Conservation (phyloP, 2,888 invertebrate species). For the Philereme transversata region DNA sequence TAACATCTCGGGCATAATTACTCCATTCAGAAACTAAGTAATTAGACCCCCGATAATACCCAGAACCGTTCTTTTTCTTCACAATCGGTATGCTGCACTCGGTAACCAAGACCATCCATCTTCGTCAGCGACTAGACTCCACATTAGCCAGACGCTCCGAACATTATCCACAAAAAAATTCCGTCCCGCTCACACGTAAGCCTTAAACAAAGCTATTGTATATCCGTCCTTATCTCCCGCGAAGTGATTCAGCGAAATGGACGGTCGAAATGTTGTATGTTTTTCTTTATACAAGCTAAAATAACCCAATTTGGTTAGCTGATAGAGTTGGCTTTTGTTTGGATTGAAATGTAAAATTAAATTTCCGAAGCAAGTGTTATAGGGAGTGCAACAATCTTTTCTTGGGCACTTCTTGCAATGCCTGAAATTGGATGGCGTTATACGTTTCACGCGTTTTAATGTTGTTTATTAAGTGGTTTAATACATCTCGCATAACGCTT, state of each 20-base stretch:
- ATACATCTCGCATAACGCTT: slow-evolving; percentile 51
- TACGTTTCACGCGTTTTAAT: slow-evolving; percentile 57
- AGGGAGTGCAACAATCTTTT: slow-evolving; percentile 70
- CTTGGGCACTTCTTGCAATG: slow-evolving; percentile 56
- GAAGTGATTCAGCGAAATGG: slow-evolving; percentile 73
- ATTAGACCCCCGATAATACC: slow-evolving; percentile 21
- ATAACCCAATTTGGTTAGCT: neutral
- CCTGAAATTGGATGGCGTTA: slow-evolving; percentile 63
- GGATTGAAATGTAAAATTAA: slow-evolving; percentile 53
- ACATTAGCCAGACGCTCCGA: slow-evolving; percentile 68
- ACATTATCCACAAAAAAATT: slow-evolving; percentile 44
- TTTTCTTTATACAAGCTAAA: slow-evolving; percentile 17
- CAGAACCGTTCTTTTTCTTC: slow-evolving; percentile 45
- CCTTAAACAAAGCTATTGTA: slow-evolving; percentile 48
- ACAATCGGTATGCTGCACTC: slow-evolving; percentile 58
- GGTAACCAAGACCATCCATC: slow-evolving; percentile 74
- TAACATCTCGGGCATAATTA: neutral
- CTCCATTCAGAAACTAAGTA: slow-evolving; percentile 2
- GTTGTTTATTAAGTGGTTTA: slow-evolving; percentile 59
- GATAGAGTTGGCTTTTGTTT: slow-evolving; percentile 30
- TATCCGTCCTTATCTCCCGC: slow-evolving; percentile 59
- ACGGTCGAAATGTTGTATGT: slow-evolving; percentile 55
- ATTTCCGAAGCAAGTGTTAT: slow-evolving; percentile 72
- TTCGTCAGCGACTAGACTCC: slow-evolving; percentile 75
- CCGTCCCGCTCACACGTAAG: slow-evolving; percentile 55